Evolutionary conservation across 2,797 vertebrate species (phyloP), one percentile per base, ranked within the genome.

Genomic region (Acanthornis magna): DNA sequence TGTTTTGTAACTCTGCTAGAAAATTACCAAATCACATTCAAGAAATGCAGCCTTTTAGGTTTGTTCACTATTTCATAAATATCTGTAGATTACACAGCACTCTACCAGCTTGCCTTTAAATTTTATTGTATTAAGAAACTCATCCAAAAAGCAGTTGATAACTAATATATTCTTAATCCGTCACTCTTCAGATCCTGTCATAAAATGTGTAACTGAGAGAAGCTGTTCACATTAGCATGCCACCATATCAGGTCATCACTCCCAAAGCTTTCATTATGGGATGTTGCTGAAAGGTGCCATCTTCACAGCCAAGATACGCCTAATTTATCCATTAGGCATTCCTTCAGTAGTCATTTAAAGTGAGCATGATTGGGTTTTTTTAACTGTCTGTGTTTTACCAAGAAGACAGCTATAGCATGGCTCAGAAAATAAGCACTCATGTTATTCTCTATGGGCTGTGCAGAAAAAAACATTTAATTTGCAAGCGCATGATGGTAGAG

Each of bases 301-400:
- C 82, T 91, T 88, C 77, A 47, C 25, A 88, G 57, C 30, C 60
- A 88, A 88, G 67, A 95, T 78, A 47, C 70, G 63, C 53, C 70
- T 86, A 13, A 90, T 96, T 94, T 92, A 89, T 78, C 83, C 63
- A 82, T 92, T 91, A 86, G 45, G 32, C 57, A 40, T 84, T 92
- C 89, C 45, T 78, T 94, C 67, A 78, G 62, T n/a, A 88, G 62
- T 50, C 72, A 85, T 78, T 92, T 94, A 78, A 94, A 85, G 21
- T 25, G 30, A 89, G 30, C 62, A 79, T 50, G 43, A 61, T 26
- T 72, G 73, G 9, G 5, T 32, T 40, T 74, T 63, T 58, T 79
- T 17, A 77, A 72, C 29, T 87, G 66, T 45, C 32, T 74, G 1
- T 58, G 36, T 76, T 93, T 88, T 88, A 66, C 88, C 43, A 60